Conservation (phyloP, 2,113 vertebrate genomes). For the Egretta garzetta region DNA sequence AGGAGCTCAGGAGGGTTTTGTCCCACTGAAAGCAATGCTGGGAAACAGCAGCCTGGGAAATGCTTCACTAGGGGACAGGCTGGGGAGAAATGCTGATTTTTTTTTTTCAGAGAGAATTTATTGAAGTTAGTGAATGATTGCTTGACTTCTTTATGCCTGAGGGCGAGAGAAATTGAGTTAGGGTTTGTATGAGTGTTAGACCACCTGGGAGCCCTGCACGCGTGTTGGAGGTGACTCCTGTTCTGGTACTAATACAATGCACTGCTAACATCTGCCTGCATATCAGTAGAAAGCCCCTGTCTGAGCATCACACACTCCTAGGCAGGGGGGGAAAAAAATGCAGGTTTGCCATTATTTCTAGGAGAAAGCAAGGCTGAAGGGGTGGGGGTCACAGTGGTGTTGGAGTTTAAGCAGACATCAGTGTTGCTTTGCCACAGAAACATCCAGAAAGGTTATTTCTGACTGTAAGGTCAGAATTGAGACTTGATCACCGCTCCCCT, state of each 20-base stretch:
- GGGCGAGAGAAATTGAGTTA: neutral
- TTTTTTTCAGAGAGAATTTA: neutral
- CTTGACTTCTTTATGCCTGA: neutral
- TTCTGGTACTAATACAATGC: rapidly evolving
- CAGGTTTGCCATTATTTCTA: neutral
- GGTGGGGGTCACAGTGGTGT: rapidly evolving
- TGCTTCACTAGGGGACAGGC: neutral
- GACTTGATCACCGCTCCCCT: neutral
- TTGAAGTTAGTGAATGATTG: neutral
- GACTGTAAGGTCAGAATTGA: neutral
- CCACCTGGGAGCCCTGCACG: neutral
- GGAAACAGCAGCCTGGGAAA: neutral
- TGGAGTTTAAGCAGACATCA: rapidly evolving
- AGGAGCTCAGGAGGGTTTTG: neutral
- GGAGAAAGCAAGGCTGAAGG: neutral
- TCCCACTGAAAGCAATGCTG: neutral
- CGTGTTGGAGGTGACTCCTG: neutral
- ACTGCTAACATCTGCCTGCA: rapidly evolving
- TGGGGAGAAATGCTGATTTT: neutral
- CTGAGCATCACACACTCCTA: rapidly evolving
- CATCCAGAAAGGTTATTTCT: neutral
- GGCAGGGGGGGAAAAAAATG: too few species aligned
- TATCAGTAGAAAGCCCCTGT: neutral
- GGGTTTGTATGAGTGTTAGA: neutral
- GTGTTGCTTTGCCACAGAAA: neutral